A percentile compares a stretch with the other conserved stretches of the same genome.
Conservation (phyloP, 2,113 vertebrate genomes). For the Beaufortia kweichowensis region DNA sequence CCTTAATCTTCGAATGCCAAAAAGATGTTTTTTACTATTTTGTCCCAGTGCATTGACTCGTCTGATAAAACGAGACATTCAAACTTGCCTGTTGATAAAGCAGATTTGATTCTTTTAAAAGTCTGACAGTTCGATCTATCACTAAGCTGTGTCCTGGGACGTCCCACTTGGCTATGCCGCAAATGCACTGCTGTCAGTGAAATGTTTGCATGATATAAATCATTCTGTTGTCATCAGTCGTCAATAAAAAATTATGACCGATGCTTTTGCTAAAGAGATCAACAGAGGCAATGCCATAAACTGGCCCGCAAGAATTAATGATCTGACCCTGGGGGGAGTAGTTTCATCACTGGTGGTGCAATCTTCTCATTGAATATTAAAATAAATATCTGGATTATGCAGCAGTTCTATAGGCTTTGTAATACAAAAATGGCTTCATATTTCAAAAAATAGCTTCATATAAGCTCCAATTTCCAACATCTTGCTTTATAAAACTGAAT, state of each 20-base stretch:
- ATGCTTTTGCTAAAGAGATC: background rate
- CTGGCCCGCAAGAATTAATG: background rate
- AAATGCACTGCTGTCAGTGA: constrained; percentile 41
- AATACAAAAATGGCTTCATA: no score
- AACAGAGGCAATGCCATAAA: background rate
- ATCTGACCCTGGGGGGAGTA: no score
- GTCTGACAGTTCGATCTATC: constrained; percentile 3
- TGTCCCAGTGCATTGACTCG: constrained; percentile 3
- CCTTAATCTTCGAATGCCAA: constrained; percentile 5
- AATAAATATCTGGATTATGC: background rate
- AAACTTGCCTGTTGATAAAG: constrained; percentile 17
- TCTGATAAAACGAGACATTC: constrained; percentile 46
- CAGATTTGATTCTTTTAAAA: constrained; percentile 39
- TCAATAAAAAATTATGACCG: constrained; percentile 11
- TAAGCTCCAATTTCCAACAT: no score
- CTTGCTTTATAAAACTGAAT: no score
- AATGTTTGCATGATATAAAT: constrained; percentile 50
- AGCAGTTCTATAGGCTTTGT: background rate
- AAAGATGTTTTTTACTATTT: background rate
- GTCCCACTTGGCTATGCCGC: constrained; percentile 35
- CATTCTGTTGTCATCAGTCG: constrained; percentile 8
- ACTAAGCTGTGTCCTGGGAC: constrained; percentile 45
- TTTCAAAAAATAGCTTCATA: no score
- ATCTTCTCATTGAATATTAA: background rate
- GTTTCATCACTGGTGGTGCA: background rate